Evolutionary conservation across 2,888 invertebrate genomes (phyloP).

Genomic region (Gymnoscelis rufifasciata): DNA sequence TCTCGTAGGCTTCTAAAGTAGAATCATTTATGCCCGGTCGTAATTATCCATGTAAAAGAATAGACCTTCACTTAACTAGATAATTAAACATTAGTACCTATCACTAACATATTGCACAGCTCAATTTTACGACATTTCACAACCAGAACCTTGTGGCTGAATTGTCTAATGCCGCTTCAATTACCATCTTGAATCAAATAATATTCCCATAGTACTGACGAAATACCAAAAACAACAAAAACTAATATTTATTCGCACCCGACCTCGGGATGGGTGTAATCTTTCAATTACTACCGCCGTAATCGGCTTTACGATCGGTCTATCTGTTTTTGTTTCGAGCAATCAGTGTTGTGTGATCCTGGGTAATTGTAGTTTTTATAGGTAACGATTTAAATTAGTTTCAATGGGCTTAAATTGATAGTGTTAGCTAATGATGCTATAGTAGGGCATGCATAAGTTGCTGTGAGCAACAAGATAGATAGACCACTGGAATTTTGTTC

Average conservation of each 20-base stretch:
- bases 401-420: slow-evolving; percentile 9
- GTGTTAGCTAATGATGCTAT: no score
- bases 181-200: background rate
- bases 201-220: slow-evolving; percentile 14
- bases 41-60: no score
- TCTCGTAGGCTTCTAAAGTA: no score
- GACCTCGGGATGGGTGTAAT: slow-evolving; percentile 15
- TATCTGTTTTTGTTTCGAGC: slow-evolving; percentile 21
- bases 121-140: background rate
- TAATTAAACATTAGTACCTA: no score
- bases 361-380: slow-evolving; percentile 6
- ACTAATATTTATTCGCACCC: slow-evolving; percentile 9
- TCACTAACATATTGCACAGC: no score
- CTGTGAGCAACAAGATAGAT: no score
- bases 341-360: slow-evolving; percentile 10
- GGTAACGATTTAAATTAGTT: background rate
- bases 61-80: no score
- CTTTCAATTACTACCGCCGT: slow-evolving; percentile 23
- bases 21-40: no score
- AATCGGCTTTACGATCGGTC: slow-evolving; percentile 16
- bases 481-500: no score
- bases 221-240: slow-evolving; percentile 16
- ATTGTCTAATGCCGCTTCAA: background rate
- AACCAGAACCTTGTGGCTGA: slow-evolving; percentile 1
- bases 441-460: no score